A percentile compares a stretch with the other conserved stretches of the same genome.
Conservation (phyloP, 2,113 vertebrate genomes). For the Steatornis caripensis region DNA sequence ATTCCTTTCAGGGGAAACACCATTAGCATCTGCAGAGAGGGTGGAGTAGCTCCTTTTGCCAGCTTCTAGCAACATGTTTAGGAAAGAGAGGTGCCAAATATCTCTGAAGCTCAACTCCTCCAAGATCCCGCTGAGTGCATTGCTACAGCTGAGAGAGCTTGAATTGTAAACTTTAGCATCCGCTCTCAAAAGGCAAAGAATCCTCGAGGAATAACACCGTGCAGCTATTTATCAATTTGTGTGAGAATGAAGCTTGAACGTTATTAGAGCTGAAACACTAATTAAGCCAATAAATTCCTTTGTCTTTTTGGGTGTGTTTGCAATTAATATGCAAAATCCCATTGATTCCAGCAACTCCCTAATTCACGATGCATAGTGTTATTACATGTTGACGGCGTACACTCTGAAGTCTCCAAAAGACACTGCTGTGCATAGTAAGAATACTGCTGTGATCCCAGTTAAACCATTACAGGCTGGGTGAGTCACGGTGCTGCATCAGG, state of each 20-base stretch:
- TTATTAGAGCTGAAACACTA: constrained; percentile 31
- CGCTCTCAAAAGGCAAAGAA: background rate
- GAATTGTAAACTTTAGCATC: background rate
- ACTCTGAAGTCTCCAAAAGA: background rate
- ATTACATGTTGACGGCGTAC: constrained; percentile 27
- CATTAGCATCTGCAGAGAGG: background rate
- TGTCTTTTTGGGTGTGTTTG: constrained; percentile 27
- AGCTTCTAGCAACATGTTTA: background rate
- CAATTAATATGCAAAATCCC: constrained; percentile 69
- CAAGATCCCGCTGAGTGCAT: background rate
- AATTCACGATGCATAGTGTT: background rate
- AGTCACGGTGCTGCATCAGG: background rate
- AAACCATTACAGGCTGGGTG: background rate
- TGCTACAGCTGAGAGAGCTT: background rate
- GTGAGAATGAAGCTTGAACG: constrained; percentile 5
- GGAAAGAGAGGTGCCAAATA: background rate
- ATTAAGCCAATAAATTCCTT: constrained; percentile 58
- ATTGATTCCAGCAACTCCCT: constrained; percentile 29
- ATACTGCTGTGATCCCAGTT: constrained; percentile 17
- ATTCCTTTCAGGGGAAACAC: background rate
- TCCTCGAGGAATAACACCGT: background rate
- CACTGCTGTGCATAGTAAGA: constrained; percentile 26
- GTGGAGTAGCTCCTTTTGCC: background rate
- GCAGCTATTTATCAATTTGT: constrained; percentile 18
- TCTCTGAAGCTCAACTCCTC: background rate